Base-by-base conservation (phyloP, 2,888 invertebrate genomes). In the Drosophila neutralis region DNA sequence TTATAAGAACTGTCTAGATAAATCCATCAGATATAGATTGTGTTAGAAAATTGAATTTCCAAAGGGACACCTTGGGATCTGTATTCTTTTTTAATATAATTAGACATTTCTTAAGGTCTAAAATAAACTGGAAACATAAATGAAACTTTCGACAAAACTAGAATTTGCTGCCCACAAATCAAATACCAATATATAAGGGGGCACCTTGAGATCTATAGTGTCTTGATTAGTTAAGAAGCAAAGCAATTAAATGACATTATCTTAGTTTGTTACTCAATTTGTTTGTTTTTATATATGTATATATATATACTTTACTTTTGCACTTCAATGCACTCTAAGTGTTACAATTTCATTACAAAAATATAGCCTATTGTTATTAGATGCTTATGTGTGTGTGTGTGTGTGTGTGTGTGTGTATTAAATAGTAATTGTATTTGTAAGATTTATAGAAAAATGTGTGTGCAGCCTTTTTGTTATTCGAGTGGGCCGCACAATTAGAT, bases 331-430 rank as follows among this genome's bases (percentile, higher is more conserved):
- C 83, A 74, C 79, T 45, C 45, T 81, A 85, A 78, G 71, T 80
- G 72, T 85, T 85, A 83, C 70, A 85, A 79, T 85, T 80, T 87
- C 85, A 87, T 87, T 85, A 85, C 79, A 85, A 85, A 85, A 85
- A 85, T 85, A 81, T 85, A 85, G 85, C 83, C 85, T 85, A 85
- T 87, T 78, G 78, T 85, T 82, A 66, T 76, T 68, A 70, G 33
- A 70, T 73, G 65, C 63, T 64, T 76, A 66, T 61, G 67, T 69
- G 33, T 52, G 21, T 36, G 33, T 48, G 45, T 18, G n/a, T 21
- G n/a, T n/a, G n/a, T n/a, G 21, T 21, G 24, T 21, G 21, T 54
- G 18, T 38, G 24, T 54, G 67, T 68, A 67, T 78, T 78, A 77
- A 78, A 69, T 76, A 79, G 64, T 79, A 76, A 76, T 80, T 79